A percentile compares a stretch with the other conserved stretches of the same genome.
phyloP scores from a whole-genome alignment of 2,113 vertebrate species.

The Lophochroa leadbeateri region DNA sequence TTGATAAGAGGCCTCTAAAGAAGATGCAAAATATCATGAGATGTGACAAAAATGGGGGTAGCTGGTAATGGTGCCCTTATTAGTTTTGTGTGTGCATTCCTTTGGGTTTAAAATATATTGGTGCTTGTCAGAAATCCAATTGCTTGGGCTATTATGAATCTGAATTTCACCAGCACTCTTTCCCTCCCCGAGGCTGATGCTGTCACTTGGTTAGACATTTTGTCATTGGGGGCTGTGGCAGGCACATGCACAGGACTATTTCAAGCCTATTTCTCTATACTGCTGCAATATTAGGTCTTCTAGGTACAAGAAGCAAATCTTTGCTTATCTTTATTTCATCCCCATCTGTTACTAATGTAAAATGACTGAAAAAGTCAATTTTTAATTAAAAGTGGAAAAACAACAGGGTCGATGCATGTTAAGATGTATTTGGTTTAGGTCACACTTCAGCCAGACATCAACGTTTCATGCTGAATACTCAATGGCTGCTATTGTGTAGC shows the following conservation, averaged over 20 bases:
- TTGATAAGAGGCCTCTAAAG: background rate
- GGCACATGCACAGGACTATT: background rate
- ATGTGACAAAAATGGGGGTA: background rate
- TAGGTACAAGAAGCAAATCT: background rate
- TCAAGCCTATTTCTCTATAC: background rate
- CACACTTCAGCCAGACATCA: background rate
- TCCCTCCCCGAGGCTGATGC: background rate
- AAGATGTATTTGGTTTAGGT: slow-evolving; percentile 1
- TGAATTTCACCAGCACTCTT: background rate
- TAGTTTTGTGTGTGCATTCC: background rate
- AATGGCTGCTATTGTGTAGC: background rate
- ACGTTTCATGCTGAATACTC: slow-evolving; percentile 1
- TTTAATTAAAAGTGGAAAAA: slow-evolving; percentile 69
- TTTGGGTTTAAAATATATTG: background rate
- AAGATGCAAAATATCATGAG: background rate
- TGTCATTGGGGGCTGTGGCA: background rate
- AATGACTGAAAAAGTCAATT: slow-evolving; percentile 59
- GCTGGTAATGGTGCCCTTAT: background rate
- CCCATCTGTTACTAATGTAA: slow-evolving; percentile 39
- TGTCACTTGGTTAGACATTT: background rate
- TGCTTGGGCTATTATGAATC: background rate
- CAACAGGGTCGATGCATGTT: slow-evolving; percentile 6
- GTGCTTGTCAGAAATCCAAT: background rate
- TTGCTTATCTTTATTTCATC: background rate
- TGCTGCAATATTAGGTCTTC: background rate